phyloP scores from a whole-genome alignment of 2,888 invertebrate species.

The Podabrus alpinus region DNA sequence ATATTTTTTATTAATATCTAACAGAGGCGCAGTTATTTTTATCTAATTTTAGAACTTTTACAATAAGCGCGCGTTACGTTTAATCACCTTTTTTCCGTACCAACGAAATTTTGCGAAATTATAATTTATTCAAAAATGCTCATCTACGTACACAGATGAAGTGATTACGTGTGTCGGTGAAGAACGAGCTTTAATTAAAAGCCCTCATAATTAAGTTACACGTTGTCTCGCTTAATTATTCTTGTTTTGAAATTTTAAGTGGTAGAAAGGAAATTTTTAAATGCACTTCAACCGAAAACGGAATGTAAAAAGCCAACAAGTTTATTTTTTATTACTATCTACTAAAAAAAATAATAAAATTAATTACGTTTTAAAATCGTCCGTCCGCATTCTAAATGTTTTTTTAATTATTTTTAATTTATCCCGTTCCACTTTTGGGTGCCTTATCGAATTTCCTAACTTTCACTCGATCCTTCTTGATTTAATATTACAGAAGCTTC shows the following conservation, averaged over 20 bases:
- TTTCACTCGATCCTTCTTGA: background rate
- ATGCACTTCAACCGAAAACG: background rate
- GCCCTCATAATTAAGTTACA: slow-evolving; percentile 15
- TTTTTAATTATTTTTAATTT: background rate
- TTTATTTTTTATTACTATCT: background rate
- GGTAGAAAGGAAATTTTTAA: background rate
- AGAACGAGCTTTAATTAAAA: slow-evolving; percentile 18
- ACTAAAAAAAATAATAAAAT: background rate
- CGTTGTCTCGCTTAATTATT: background rate
- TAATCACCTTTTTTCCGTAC: background rate
- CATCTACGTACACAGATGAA: background rate
- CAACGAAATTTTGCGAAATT: background rate
- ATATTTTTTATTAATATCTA: background rate
- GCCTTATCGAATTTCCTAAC: background rate
- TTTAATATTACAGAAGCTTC: background rate
- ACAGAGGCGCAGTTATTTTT: background rate
- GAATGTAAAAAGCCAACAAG: background rate
- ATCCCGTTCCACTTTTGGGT: background rate
- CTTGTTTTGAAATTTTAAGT: slow-evolving; percentile 5
- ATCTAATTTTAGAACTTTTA: background rate
- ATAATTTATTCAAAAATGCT: background rate
- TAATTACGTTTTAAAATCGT: background rate
- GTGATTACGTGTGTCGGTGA: background rate
- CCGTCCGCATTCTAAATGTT: background rate
- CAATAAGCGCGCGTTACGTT: background rate